A percentile compares a stretch with the other conserved stretches of the same genome.
These are phyloP conservation scores for Phocides pigmalion DNA, from an alignment of 1,140 invertebrate species.

Conservation along the genomic window DNA sequence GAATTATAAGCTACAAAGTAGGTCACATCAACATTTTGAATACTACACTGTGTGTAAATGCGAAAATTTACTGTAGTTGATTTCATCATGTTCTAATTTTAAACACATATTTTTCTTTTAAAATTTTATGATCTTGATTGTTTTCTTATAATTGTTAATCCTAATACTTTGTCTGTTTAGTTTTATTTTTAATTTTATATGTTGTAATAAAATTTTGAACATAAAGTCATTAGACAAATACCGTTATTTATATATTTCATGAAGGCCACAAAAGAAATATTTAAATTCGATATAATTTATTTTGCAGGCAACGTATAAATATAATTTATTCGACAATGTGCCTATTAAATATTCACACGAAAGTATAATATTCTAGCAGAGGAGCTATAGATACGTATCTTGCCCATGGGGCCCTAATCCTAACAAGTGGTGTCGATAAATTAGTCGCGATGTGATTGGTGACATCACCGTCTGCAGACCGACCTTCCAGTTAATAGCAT, in stretches of 20 bases:
- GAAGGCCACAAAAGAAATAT: too few species aligned
- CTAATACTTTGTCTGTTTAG: too few species aligned
- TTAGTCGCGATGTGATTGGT: constrained; percentile 66
- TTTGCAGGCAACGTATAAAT: too few species aligned
- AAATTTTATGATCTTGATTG: background rate
- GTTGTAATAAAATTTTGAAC: too few species aligned
- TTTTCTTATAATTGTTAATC: too few species aligned
- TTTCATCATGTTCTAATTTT: constrained; percentile 26
- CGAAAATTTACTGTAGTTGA: constrained; percentile 11
- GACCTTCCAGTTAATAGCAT: constrained; percentile 71
- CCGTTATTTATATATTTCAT: too few species aligned
- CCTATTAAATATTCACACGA: too few species aligned
- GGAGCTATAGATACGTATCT: constrained; percentile 5
- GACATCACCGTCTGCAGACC: constrained; percentile 65
- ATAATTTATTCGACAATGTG: too few species aligned
- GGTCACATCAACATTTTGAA: constrained; percentile 11
- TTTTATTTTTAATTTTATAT: too few species aligned
- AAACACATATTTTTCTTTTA: constrained; percentile 4
- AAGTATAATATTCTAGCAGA: too few species aligned
- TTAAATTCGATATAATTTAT: too few species aligned
- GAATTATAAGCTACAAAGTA: constrained; percentile 10
- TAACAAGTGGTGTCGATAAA: constrained; percentile 67
- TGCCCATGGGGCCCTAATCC: constrained; percentile 58
- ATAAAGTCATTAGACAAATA: too few species aligned
- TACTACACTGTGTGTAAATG: constrained; percentile 12